Percentiles rank a stretch among this genome's conserved stretches.
These are phyloP conservation scores for Pocillopora grandis DNA, from an alignment of 92 coral and sea anemone genomes.

Conservation along the genomic window DNA sequence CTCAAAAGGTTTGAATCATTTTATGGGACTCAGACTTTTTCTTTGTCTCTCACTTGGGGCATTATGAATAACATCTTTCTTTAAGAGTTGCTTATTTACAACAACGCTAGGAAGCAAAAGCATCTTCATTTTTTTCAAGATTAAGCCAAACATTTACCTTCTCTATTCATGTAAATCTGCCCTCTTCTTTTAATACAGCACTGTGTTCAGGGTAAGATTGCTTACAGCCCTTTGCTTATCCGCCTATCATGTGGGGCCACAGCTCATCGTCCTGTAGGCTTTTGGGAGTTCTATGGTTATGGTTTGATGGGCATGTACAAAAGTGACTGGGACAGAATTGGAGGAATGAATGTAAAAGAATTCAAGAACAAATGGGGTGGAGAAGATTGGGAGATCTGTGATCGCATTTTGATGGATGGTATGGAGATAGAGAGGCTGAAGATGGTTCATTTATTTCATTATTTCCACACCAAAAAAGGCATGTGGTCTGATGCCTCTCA, in stretches of 20 bases:
- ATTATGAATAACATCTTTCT: no score
- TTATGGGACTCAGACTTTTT: no score
- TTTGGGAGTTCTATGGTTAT: slow-evolving; percentile 83
- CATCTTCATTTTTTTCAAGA: no score
- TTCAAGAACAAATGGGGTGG: slow-evolving; percentile 91
- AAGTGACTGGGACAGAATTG: slow-evolving; percentile 93
- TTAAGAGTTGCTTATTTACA: no score
- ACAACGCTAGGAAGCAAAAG: no score
- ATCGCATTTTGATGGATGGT: slow-evolving; percentile 78
- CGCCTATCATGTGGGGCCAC: slow-evolving; percentile 80
- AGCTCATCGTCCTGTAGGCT: slow-evolving; percentile 57
- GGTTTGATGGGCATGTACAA: slow-evolving; percentile 88
- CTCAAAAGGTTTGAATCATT: no score
- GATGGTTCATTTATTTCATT: slow-evolving; percentile 72
- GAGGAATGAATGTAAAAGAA: slow-evolving; percentile 87
- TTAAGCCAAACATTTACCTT: no score
- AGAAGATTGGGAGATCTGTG: slow-evolving; percentile 91
- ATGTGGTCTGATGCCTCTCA: slow-evolving; percentile 67
- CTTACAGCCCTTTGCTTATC: slow-evolving; percentile 67
- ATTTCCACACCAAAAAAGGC: slow-evolving; percentile 80
- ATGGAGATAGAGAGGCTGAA: slow-evolving; percentile 82
- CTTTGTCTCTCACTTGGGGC: no score
- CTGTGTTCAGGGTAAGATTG: slow-evolving; percentile 63
- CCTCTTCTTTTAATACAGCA: slow-evolving; percentile 52
- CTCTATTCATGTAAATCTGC: not conserved